Evolutionary conservation across 1,140 invertebrate genomes (phyloP).

Genomic region (Zaprionus nigranus): DNA sequence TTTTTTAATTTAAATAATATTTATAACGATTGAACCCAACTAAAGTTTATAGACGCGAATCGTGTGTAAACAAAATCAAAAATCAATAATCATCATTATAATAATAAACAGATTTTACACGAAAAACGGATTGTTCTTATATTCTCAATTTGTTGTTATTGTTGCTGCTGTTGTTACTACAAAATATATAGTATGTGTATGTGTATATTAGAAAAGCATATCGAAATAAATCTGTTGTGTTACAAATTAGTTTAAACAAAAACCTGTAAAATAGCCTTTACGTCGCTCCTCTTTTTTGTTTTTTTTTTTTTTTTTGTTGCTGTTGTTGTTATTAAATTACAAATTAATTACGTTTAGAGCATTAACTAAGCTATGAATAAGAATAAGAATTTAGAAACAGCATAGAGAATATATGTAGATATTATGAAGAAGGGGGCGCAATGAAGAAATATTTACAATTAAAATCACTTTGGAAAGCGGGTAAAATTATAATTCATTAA

Average conservation of each 20-base stretch:
- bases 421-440: conserved; percentile 29
- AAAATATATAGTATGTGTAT: conserved; percentile 30
- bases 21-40: conserved; percentile 80
- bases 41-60: conserved; percentile 61
- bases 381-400: conserved; percentile 53
- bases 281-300: conserved; percentile 50
- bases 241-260: conserved; percentile 79
- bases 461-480: not conserved
- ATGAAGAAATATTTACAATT: conserved; percentile 21
- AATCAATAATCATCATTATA: conserved; percentile 52
- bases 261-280: conserved; percentile 84
- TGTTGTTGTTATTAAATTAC: conserved; percentile 61
- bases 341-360: conserved; percentile 50
- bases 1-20: conserved; percentile 12
- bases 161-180: conserved; percentile 29
- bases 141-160: conserved; percentile 32
- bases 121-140: conserved; percentile 21
- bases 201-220: conserved; percentile 41
- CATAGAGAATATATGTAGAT: conserved; percentile 37
- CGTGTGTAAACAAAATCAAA: conserved; percentile 62
- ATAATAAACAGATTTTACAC: conserved; percentile 62
- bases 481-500: not conserved
- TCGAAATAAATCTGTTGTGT: conserved; percentile 55
- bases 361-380: conserved; percentile 68
- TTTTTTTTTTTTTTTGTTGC: conserved; percentile 15